phyloP scores from a whole-genome alignment of 2,888 invertebrate genomes.

The Epirrhoe tristata region DNA sequence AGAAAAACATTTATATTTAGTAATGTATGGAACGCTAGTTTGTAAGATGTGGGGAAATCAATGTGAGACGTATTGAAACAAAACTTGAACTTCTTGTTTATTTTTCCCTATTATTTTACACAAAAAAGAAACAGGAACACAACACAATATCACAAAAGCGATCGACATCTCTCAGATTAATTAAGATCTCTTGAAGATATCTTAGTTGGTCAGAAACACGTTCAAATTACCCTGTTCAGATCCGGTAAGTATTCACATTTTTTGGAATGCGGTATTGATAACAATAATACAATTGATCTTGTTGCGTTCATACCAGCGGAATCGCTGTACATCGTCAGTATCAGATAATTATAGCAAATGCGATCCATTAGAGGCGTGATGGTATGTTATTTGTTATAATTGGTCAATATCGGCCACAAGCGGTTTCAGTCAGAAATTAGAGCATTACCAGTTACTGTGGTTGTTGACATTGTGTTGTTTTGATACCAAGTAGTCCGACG shows the following conservation, averaged over 20 bases:
- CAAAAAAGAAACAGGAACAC: too few species aligned
- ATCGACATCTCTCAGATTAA: too few species aligned
- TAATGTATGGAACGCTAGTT: neutral
- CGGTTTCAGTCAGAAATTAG: conserved; percentile 31
- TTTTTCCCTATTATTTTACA: too few species aligned
- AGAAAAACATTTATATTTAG: conserved; percentile 2
- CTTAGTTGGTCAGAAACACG: too few species aligned
- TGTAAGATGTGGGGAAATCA: neutral
- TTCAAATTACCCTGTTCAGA: too few species aligned
- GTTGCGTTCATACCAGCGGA: neutral
- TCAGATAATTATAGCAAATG: conserved; percentile 30
- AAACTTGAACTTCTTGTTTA: too few species aligned
- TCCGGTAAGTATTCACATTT: too few species aligned
- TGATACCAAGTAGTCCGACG: neutral
- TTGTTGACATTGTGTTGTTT: conserved; percentile 9
- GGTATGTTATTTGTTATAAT: conserved; percentile 38
- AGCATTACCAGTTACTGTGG: conserved; percentile 29
- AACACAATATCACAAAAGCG: too few species aligned
- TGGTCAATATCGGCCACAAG: conserved; percentile 29
- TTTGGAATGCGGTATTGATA: neutral
- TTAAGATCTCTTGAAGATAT: too few species aligned
- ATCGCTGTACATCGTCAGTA: conserved; percentile 12
- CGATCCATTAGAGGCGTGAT: conserved; percentile 27
- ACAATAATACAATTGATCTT: neutral
- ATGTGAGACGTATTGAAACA: neutral